Conservation (phyloP, 2,797 vertebrate species). For the Tapera naevia region DNA sequence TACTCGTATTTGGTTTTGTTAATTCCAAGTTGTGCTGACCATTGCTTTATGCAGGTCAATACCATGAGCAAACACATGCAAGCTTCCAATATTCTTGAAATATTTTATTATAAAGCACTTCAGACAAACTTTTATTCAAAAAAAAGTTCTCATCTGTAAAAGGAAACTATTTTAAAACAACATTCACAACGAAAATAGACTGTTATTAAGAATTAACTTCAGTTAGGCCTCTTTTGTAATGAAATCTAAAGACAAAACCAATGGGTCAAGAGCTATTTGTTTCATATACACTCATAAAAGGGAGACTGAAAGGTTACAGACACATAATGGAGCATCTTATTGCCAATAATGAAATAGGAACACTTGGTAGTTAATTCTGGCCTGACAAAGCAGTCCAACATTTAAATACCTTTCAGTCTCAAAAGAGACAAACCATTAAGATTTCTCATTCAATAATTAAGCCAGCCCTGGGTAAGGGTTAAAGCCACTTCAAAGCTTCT, state of each 20-base stretch:
- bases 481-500: slow-evolving; percentile 44
- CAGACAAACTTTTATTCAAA: slow-evolving; percentile 16
- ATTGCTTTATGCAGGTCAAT: background rate
- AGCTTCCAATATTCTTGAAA: background rate
- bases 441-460: slow-evolving; percentile 27
- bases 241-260: slow-evolving; percentile 24
- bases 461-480: slow-evolving; percentile 6
- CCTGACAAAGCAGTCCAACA: slow-evolving; percentile 44
- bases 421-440: slow-evolving; percentile 50
- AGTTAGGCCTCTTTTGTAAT: background rate
- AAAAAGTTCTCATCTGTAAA: background rate
- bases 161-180: slow-evolving; percentile 50
- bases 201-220: slow-evolving; percentile 8
- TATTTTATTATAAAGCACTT: slow-evolving; percentile 66
- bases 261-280: background rate
- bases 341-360: background rate
- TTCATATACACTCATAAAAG: background rate
- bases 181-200: slow-evolving; percentile 49
- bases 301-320: slow-evolving; percentile 14
- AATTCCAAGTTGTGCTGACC: background rate
- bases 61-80: background rate
- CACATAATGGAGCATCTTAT: background rate
- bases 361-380: background rate
- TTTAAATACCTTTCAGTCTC: slow-evolving; percentile 53
- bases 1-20: background rate